These are phyloP conservation scores for Steinernema khuongi DNA, from an alignment of 1,140 invertebrate genomes.

Conservation along the genomic window DNA sequence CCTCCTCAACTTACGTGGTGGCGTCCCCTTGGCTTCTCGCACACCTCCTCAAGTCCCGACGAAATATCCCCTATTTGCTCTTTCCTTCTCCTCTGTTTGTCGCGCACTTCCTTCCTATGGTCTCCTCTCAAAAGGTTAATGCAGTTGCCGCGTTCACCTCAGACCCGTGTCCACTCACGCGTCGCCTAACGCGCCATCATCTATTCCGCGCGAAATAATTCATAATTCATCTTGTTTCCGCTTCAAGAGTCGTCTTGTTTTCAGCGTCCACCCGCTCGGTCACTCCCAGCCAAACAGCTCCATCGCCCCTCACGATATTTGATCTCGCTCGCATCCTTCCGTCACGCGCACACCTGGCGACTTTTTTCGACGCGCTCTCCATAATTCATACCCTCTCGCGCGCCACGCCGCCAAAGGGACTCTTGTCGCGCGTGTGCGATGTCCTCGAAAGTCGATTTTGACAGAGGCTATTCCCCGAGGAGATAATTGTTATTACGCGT, in stretches of 20 bases:
- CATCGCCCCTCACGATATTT: background rate
- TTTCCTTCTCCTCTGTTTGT: background rate
- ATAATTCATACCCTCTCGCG: background rate
- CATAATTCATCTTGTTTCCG: conserved; percentile 17
- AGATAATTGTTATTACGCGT: conserved; percentile 8
- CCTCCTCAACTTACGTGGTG: too few relatives aligned
- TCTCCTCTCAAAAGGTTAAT: conserved; percentile 11
- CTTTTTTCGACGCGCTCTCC: background rate
- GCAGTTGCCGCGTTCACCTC: background rate
- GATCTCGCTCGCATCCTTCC: background rate
- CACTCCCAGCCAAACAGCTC: too few relatives aligned
- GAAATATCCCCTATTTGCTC: too few relatives aligned
- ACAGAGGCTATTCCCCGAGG: background rate
- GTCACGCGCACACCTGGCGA: background rate
- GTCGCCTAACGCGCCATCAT: background rate
- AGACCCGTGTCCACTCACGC: background rate
- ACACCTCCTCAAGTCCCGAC: too few relatives aligned
- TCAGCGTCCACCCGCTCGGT: too few relatives aligned
- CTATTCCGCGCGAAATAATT: conserved; percentile 12
- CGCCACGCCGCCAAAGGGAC: background rate
- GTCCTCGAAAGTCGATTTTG: conserved; percentile 6
- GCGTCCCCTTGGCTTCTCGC: too few relatives aligned
- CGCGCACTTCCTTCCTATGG: background rate
- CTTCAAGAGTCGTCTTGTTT: background rate
- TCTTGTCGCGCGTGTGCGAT: background rate